phyloP scores from a whole-genome alignment of 1,140 invertebrate species.

The Hycleus phaleratus region DNA sequence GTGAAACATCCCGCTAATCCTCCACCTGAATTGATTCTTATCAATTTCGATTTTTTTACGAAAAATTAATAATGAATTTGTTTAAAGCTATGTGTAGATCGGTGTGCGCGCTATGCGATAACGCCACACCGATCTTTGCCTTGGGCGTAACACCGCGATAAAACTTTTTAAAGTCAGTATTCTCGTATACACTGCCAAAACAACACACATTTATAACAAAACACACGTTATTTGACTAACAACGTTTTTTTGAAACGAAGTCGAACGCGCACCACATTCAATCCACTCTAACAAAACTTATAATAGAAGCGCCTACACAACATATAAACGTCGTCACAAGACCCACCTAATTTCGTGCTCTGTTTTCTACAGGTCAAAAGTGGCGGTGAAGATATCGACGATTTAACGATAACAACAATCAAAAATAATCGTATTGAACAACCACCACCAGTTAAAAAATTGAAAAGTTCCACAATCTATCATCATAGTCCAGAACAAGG shows the following conservation, averaged over 20 bases:
- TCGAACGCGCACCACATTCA: no score
- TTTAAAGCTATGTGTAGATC: background rate
- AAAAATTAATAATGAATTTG: no score
- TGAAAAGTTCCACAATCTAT: background rate
- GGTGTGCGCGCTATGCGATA: conserved; percentile 23
- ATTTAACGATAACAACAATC: background rate
- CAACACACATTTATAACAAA: background rate
- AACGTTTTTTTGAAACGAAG: background rate
- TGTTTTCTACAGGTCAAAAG: background rate
- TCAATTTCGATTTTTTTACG: no score
- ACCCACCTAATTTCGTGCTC: background rate
- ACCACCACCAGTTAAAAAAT: background rate
- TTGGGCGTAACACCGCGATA: conserved; percentile 21
- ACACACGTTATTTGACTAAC: background rate
- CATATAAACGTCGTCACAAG: no score
- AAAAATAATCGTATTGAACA: background rate
- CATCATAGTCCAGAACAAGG: conserved; percentile 7
- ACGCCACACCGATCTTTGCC: conserved; percentile 30
- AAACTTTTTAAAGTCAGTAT: conserved; percentile 3
- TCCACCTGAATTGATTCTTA: no score
- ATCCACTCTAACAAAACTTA: no score
- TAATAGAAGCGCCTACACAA: no score
- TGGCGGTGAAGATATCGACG: background rate
- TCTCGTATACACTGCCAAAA: background rate
- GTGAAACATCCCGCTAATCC: no score